phyloP scores from a whole-genome alignment of 1,140 invertebrate genomes.

The Choristoneura fumiferana region DNA sequence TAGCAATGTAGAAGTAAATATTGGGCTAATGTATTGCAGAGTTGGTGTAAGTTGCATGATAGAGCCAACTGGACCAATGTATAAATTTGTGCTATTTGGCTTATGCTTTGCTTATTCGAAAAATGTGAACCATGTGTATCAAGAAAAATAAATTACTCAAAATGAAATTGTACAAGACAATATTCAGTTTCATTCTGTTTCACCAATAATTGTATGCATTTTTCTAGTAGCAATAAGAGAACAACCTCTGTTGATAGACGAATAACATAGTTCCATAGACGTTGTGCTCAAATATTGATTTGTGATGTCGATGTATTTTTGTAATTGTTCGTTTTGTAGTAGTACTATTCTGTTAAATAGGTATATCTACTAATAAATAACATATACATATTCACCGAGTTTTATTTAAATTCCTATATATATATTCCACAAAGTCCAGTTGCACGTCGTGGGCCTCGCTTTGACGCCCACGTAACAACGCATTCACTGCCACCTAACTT shows the following conservation, averaged over 20 bases:
- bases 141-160: no score
- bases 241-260: not conserved
- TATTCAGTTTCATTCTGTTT: not conserved
- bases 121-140: no score
- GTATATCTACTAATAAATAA: slow-evolving; percentile 5
- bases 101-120: no score
- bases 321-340: slow-evolving; percentile 5
- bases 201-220: slow-evolving; percentile 9
- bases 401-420: not conserved
- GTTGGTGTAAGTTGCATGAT: no score
- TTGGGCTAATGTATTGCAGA: no score
- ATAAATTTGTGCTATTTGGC: no score
- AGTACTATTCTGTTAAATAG: not conserved
- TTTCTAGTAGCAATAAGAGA: slow-evolving; percentile 10
- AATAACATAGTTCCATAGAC: slow-evolving; percentile 2
- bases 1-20: no score
- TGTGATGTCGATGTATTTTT: slow-evolving; percentile 5
- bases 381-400: not conserved
- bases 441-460: no score
- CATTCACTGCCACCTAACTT: no score
- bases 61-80: no score
- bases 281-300: slow-evolving; percentile 1
- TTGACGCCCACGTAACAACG: no score
- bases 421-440: no score
- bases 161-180: not conserved